A percentile compares a stretch with the other conserved stretches of the same genome.
Evolutionary conservation across 2,797 vertebrate genomes (phyloP).

Genomic region (Melanotaenia trifasciata): DNA sequence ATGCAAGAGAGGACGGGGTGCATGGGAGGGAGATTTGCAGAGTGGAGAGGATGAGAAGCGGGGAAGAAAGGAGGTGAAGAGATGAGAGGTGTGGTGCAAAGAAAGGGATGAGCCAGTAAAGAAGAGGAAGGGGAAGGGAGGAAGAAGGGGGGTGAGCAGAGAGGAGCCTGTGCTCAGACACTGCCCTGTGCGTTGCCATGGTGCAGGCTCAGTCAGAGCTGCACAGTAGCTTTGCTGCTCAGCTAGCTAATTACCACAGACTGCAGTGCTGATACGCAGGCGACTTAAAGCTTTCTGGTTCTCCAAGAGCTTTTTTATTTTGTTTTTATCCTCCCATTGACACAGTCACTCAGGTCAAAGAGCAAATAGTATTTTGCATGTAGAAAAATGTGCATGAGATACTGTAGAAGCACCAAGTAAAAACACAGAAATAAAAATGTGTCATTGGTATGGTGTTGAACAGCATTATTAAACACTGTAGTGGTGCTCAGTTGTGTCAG

Average conservation of each 20-base stretch:
- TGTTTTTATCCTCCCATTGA: slow-evolving; percentile 18
- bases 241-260: slow-evolving; percentile 80
- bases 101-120: slow-evolving; percentile 45
- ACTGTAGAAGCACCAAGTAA: not conserved
- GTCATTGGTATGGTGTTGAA: slow-evolving; percentile 14
- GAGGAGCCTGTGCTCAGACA: slow-evolving; percentile 71
- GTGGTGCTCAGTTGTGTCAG: slow-evolving; percentile 50
- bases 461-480: slow-evolving; percentile 6
- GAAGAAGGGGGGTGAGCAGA: slow-evolving; percentile 24
- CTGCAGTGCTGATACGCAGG: slow-evolving; percentile 73
- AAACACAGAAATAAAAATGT: slow-evolving; percentile 9
- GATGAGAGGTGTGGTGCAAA: slow-evolving; percentile 53
- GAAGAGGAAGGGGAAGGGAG: slow-evolving; percentile 31
- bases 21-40: slow-evolving; percentile 26
- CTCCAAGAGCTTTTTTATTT: slow-evolving; percentile 27
- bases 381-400: slow-evolving; percentile 7
- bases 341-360: slow-evolving; percentile 25
- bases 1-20: slow-evolving; percentile 56
- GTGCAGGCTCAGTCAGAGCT: slow-evolving; percentile 81
- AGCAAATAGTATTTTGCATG: slow-evolving; percentile 9
- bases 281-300: slow-evolving; percentile 55
- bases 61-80: slow-evolving; percentile 38
- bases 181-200: slow-evolving; percentile 82
- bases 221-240: slow-evolving; percentile 77
- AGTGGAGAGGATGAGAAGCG: slow-evolving; percentile 19